Percentiles rank a stretch among this genome's conserved stretches.
Evolutionary conservation across 2,113 vertebrate species (phyloP).

Genomic region (Eurystomus gularis): DNA sequence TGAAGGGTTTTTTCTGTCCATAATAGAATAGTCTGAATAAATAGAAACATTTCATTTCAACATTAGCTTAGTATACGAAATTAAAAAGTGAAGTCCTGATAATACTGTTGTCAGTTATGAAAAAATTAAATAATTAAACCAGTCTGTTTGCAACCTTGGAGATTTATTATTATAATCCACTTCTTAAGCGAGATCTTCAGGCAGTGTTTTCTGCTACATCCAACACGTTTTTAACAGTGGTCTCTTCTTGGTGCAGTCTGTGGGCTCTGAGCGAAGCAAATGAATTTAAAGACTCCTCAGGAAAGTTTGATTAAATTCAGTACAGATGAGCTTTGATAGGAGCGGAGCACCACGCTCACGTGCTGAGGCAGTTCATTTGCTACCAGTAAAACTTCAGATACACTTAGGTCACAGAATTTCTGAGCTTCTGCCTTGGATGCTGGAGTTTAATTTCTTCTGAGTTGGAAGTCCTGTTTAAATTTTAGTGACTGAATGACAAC

Average conservation of each 20-base stretch:
- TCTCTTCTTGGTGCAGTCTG: neutral
- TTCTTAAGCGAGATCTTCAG: neutral
- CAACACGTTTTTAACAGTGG: neutral
- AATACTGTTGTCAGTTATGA: neutral
- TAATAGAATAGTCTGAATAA: neutral
- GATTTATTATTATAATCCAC: neutral
- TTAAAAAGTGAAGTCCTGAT: neutral
- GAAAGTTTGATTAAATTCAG: neutral
- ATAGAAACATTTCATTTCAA: neutral
- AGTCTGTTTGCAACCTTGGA: neutral
- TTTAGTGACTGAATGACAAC: neutral
- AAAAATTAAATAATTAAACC: neutral
- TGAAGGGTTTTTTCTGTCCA: neutral
- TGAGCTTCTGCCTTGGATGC: neutral
- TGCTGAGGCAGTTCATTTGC: neutral
- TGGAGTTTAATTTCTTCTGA: neutral
- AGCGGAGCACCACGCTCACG: rapidly evolving
- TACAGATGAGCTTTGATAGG: rapidly evolving
- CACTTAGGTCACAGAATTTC: neutral
- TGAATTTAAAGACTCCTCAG: neutral
- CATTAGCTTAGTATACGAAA: neutral
- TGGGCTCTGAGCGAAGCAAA: neutral
- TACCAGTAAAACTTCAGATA: neutral
- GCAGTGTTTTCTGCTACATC: neutral
- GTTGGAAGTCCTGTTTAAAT: neutral